Conservation (phyloP, 2,888 invertebrate genomes). For the Phrixothrix hirtus region DNA sequence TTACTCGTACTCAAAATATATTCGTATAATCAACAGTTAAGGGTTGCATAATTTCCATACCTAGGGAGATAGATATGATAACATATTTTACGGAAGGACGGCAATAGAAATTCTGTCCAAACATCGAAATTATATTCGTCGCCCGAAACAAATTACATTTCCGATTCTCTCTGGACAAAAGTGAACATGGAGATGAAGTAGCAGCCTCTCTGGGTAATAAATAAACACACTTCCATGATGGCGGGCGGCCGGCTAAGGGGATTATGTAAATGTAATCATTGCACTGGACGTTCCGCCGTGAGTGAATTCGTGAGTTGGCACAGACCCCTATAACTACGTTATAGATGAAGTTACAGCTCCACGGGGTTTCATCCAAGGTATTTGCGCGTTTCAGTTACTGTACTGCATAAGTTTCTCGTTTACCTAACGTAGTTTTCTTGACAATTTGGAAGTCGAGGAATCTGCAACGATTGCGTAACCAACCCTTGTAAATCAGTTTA, state of each 20-base stretch:
- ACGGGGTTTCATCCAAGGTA: constrained; percentile 35
- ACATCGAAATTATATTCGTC: constrained; percentile 25
- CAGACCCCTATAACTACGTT: constrained; percentile 46
- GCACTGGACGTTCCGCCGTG: constrained; percentile 44
- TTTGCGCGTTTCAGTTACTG: constrained; percentile 28
- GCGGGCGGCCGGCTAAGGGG: constrained; percentile 46
- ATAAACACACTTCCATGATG: constrained; percentile 50
- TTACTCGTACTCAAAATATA: too few species aligned
- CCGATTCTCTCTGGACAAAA: constrained; percentile 31
- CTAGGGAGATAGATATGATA: too few species aligned
- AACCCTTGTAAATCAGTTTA: constrained; percentile 7
- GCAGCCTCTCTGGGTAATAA: constrained; percentile 42
- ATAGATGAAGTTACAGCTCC: constrained; percentile 44
- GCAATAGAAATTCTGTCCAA: constrained; percentile 5
- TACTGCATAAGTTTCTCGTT: constrained; percentile 30
- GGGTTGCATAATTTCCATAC: too few species aligned
- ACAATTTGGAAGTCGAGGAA: constrained; percentile 19
- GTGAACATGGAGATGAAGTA: constrained; percentile 34
- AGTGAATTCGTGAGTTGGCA: constrained; percentile 43
- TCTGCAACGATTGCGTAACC: constrained; percentile 5
- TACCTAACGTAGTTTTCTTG: constrained; percentile 27
- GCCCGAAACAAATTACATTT: constrained; percentile 33
- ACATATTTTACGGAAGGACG: too few species aligned
- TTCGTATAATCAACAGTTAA: too few species aligned
- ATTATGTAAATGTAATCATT: constrained; percentile 55